Percentiles rank a stretch among this genome's conserved stretches.
Conservation (phyloP, 2,888 invertebrate species). For the Arctia plantaginis region DNA sequence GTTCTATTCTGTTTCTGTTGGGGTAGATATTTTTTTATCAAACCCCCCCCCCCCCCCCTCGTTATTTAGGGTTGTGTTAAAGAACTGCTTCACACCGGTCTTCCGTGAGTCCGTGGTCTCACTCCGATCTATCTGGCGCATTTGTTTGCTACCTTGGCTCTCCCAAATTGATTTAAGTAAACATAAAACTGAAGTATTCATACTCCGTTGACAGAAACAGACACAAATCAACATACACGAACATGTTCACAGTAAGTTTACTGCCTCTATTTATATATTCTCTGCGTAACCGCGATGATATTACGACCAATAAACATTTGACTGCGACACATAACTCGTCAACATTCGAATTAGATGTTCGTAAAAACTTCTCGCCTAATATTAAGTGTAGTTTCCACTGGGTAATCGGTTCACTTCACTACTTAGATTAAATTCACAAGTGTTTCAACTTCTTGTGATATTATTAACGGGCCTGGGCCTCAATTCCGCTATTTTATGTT, state of each 20-base stretch:
- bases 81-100: too few species aligned
- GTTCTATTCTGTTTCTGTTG: too few species aligned
- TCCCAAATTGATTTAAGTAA: neutral
- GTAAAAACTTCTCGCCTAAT: conserved; percentile 25
- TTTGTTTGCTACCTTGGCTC: neutral
- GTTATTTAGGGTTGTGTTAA: too few species aligned
- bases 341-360: conserved; percentile 48
- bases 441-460: neutral
- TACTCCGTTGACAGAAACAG: conserved; percentile 1
- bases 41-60: too few species aligned
- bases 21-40: too few species aligned
- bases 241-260: conserved; percentile 33
- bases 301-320: conserved; percentile 47
- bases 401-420: neutral
- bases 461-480: neutral
- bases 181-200: neutral
- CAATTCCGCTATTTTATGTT: too few species aligned
- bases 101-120: too few species aligned
- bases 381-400: conserved; percentile 28
- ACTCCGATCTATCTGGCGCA: too few species aligned
- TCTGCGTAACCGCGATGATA: conserved; percentile 37
- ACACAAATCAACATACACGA: neutral
- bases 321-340: conserved; percentile 38
- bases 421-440: neutral
- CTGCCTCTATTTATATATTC: conserved; percentile 41